phyloP scores from a whole-genome alignment of 2,888 invertebrate genomes.

The Rhagonycha fulva region DNA sequence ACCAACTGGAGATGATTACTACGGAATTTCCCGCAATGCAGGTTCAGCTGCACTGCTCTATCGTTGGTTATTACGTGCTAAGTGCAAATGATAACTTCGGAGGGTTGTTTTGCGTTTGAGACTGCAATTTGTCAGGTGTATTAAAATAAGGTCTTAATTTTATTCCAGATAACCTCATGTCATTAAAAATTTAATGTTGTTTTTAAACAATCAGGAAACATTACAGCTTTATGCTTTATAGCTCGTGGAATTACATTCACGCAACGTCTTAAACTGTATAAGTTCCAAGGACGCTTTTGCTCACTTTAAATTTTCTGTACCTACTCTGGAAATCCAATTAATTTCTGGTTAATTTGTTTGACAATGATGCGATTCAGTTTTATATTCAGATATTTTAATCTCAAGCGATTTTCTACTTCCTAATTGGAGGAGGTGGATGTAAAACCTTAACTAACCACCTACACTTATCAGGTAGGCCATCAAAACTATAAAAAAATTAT shows the following conservation, averaged over 20 bases:
- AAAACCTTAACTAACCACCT: too few species aligned
- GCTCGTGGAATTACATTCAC: background rate
- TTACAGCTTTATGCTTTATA: background rate
- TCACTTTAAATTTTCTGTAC: background rate
- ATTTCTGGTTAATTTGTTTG: too few species aligned
- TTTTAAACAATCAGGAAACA: background rate
- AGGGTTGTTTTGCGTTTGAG: constrained; percentile 7
- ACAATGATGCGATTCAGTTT: too few species aligned
- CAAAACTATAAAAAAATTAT: too few species aligned
- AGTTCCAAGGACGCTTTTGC: background rate
- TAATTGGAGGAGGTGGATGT: too few species aligned
- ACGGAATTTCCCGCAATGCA: constrained; percentile 25
- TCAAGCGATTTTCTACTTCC: too few species aligned
- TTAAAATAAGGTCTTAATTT: background rate
- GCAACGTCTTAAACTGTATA: background rate
- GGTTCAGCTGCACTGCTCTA: constrained; percentile 15
- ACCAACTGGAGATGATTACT: constrained; percentile 6
- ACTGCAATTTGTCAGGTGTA: constrained; percentile 11
- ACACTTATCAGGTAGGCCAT: too few species aligned
- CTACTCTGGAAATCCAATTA: background rate
- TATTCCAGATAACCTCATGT: background rate
- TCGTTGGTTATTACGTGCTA: constrained; percentile 24
- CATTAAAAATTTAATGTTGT: background rate
- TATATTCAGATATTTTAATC: too few species aligned
- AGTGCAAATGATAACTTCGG: constrained; percentile 23